Conservation (phyloP, 1,140 invertebrate species). For the Trinorchestia longiramus region DNA sequence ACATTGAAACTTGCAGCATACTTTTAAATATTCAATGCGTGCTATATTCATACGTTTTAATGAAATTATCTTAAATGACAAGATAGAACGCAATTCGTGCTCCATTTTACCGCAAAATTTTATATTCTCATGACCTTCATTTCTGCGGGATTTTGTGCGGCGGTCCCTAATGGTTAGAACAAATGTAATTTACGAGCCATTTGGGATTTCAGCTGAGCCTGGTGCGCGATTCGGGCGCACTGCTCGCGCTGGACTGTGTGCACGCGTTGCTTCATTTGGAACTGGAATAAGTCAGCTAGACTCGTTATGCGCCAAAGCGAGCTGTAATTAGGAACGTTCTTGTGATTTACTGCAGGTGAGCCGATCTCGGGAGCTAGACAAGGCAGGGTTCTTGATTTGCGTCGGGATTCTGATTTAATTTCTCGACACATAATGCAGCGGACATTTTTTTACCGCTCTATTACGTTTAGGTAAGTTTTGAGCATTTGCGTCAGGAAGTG, state of each 20-base stretch:
- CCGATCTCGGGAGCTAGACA: neutral
- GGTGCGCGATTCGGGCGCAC: neutral
- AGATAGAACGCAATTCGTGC: neutral
- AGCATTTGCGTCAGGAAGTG: neutral
- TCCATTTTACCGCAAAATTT: neutral
- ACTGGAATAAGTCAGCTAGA: neutral
- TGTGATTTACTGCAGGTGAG: neutral
- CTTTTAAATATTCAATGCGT: neutral
- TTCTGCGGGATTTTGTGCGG: neutral
- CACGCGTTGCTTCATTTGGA: constrained; percentile 12
- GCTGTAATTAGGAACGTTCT: neutral
- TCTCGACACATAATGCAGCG: neutral
- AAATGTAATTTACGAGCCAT: constrained; percentile 1
- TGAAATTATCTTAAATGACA: neutral
- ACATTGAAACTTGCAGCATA: neutral
- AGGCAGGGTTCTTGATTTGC: neutral
- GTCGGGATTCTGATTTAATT: neutral
- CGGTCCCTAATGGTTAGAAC: constrained; percentile 6
- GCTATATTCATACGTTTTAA: neutral
- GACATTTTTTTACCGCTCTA: neutral
- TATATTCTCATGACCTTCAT: neutral
- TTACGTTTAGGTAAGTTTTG: neutral
- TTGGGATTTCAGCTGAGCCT: neutral
- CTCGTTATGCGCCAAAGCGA: constrained; percentile 6
- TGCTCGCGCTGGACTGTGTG: neutral